These are phyloP conservation scores for Marronus borbonicus DNA, from an alignment of 2,888 invertebrate species.

Conservation along the genomic window DNA sequence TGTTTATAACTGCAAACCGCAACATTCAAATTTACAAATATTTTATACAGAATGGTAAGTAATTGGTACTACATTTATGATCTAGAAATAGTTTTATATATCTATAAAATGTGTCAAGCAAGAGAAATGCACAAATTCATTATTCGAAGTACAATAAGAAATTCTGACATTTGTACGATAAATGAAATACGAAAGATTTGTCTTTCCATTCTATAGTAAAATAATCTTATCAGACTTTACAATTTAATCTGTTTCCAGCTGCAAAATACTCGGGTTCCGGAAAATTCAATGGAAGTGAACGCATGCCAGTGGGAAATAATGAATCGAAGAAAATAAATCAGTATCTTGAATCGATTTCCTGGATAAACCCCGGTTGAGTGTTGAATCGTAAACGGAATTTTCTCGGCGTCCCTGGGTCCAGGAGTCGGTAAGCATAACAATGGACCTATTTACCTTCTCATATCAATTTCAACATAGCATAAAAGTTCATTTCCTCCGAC, in stretches of 20 bases:
- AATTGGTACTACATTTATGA: not conserved
- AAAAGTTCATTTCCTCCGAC: not conserved
- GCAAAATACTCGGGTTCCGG: conserved; percentile 12
- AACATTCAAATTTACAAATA: too few relatives aligned
- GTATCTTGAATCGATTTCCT: conserved; percentile 22
- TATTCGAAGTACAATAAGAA: not conserved
- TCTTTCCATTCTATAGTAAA: not conserved
- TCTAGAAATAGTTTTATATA: not conserved
- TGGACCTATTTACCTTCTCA: not conserved
- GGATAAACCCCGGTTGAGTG: conserved; percentile 22
- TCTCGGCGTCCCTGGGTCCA: not conserved
- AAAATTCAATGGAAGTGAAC: conserved; percentile 12
- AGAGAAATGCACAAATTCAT: too few relatives aligned
- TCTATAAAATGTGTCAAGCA: not conserved
- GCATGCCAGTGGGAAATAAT: conserved; percentile 19
- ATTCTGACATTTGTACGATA: not conserved
- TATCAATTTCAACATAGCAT: not conserved
- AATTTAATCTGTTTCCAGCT: conserved; percentile 33
- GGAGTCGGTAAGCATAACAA: conserved; percentile 13
- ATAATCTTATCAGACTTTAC: conserved; percentile 33
- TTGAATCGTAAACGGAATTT: conserved; percentile 11
- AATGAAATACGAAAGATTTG: not conserved
- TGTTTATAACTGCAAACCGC: too few relatives aligned
- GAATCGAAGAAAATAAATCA: conserved; percentile 34
- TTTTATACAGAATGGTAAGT: too few relatives aligned